Evolutionary conservation across 2,113 vertebrate genomes (phyloP), one percentile per base, ranked within the genome.

Genomic region (Pelodiscus sinensis): DNA sequence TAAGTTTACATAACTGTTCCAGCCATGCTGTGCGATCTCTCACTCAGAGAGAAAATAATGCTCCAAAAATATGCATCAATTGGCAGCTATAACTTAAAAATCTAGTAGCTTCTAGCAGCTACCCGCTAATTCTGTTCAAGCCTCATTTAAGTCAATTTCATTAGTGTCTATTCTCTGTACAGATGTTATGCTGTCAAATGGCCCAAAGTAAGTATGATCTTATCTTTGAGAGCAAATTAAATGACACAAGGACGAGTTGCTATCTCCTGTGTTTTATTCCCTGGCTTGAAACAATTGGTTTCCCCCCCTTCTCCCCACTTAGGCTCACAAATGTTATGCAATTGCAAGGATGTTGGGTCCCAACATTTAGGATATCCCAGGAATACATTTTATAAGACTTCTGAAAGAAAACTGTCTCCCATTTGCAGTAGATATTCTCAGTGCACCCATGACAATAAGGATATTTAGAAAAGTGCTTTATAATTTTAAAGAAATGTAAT

Each of bases 81-180:
- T 68, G 21, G 29, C 27, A 44, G 14, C 27, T 85, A 62, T 44
- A 62, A 80, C 21, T 90, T 68, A 51, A 85, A 81, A 83, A 73
- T 57, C 11, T 11, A 55, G 51, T 31, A 50, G 35, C 8, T 44
- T 58, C 35, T 84, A 21, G 52, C 15, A 16, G 11, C 90, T 58
- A 52, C 84, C 91, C 85, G 57, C 71, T 56, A 82, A 78, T 81
- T 82, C 75, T 52, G n/a, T 51, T 92, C 31, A 79, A 78, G n/a
- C 12, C 35, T 68, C 12, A 9, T 56, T 91, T 86, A 93, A 84
- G 65, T 84, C 2, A 1, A 3, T 24, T 87, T 94, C 82, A 82
- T 88, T 78, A 79, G 71, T 18, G 4, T 92, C 27, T 91, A 79
- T 29, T 94, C 90, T 96, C 85, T 86, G 78, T 90, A 68, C 75